Percentiles rank a stretch among this genome's conserved stretches.
Evolutionary conservation across 2,113 vertebrate species (phyloP).

Genomic region (Isurus oxyrinchus): DNA sequence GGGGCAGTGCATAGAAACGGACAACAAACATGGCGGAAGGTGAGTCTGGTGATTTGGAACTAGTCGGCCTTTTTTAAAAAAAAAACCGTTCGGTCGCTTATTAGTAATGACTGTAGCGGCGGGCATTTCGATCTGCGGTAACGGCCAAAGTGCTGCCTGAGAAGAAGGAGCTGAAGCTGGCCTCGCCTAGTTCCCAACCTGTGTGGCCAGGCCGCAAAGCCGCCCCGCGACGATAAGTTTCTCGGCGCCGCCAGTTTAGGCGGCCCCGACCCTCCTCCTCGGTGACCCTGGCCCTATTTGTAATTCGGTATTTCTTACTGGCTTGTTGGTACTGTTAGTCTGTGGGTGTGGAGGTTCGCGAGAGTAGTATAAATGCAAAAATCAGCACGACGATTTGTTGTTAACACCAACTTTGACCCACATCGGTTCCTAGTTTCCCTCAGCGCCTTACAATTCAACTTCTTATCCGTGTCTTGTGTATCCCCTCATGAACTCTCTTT

Average conservation of each 20-base stretch:
- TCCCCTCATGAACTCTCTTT: not conserved
- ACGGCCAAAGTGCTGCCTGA: not conserved
- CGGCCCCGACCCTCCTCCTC: no score
- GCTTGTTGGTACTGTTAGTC: not conserved
- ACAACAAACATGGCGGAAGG: constrained; percentile 74
- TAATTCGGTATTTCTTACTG: not conserved
- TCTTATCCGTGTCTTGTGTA: not conserved
- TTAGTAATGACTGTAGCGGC: fast-evolving
- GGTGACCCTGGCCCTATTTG: not conserved
- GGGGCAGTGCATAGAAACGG: constrained; percentile 44
- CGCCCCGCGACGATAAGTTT: not conserved
- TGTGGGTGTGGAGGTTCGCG: no score
- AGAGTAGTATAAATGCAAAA: not conserved
- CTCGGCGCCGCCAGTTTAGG: not conserved
- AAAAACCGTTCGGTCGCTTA: not conserved
- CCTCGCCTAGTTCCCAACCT: no score
- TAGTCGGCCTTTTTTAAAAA: no score
- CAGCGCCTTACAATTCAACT: not conserved
- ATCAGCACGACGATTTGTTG: not conserved
- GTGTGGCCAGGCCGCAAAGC: not conserved
- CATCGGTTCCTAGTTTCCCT: not conserved
- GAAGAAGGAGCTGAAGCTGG: not conserved
- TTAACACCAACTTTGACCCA: not conserved
- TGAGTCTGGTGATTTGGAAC: constrained; percentile 44
- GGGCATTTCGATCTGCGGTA: not conserved